Percentiles rank a stretch among this genome's conserved stretches.
Evolutionary conservation across 2,113 vertebrate genomes (phyloP).

Genomic region (Gymnarchus niloticus): DNA sequence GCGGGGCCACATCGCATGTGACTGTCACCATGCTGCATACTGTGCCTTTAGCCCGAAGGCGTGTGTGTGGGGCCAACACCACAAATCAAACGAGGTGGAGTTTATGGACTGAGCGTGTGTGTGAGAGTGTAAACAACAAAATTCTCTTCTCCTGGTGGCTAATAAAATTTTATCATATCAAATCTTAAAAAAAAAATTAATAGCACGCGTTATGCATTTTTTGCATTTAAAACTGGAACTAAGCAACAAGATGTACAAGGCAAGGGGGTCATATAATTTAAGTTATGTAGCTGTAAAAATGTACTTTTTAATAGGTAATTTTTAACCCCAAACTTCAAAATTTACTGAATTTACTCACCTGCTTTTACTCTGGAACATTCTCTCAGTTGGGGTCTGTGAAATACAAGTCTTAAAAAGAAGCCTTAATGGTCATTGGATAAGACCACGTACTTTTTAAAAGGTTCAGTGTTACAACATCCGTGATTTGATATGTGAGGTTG

Average conservation of each 20-base stretch:
- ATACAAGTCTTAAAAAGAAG: background rate
- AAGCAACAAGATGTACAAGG: background rate
- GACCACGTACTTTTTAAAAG: background rate
- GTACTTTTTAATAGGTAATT: background rate
- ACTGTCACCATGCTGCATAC: conserved; percentile 34
- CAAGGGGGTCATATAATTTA: background rate
- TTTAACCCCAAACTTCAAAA: background rate
- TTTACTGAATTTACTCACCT: background rate
- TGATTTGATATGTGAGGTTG: conserved; percentile 2
- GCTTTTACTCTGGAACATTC: background rate
- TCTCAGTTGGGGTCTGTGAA: background rate
- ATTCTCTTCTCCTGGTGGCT: background rate
- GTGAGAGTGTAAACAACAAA: background rate
- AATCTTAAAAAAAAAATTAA: background rate
- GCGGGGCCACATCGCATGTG: conserved; percentile 40
- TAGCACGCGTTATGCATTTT: background rate
- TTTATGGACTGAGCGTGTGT: conserved; percentile 12
- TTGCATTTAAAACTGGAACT: background rate
- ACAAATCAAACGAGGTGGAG: conserved; percentile 6
- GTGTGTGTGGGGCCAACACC: conserved; percentile 27
- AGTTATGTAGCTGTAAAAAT: background rate
- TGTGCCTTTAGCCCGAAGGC: conserved; percentile 55
- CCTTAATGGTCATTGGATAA: background rate
- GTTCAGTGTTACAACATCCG: background rate
- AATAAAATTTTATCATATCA: background rate